phyloP scores from a whole-genome alignment of 2,113 vertebrate genomes.

The Oncorhynchus kisutch region DNA sequence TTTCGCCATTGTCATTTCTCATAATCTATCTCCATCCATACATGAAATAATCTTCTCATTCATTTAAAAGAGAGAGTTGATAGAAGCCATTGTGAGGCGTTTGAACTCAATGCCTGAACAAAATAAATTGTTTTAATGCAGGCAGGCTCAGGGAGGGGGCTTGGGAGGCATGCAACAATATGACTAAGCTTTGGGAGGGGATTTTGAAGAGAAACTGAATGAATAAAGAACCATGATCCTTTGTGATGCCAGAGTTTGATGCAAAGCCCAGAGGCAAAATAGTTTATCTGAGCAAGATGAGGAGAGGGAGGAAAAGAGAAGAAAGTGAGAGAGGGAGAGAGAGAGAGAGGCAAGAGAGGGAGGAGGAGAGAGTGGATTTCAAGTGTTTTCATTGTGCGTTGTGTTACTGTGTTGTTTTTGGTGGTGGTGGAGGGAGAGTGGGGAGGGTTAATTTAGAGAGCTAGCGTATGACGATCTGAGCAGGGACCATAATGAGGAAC shows the following conservation, averaged over 20 bases:
- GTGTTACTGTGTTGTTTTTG: background rate
- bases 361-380: too few species aligned
- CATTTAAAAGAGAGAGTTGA: conserved; percentile 35
- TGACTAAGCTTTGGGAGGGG: background rate
- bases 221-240: conserved; percentile 39
- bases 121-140: conserved; percentile 58
- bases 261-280: conserved; percentile 36
- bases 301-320: background rate
- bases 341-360: too few species aligned
- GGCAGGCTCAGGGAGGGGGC: background rate
- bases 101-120: conserved; percentile 51
- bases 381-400: too few species aligned
- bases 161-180: background rate
- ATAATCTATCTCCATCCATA: conserved; percentile 66
- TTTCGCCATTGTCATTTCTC: conserved; percentile 35
- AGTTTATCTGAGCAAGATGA: background rate
- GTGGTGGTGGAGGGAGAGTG: too few species aligned
- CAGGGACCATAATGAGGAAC: conserved; percentile 49
- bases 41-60: conserved; percentile 53
- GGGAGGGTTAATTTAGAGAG: too few species aligned
- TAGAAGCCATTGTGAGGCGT: conserved; percentile 21
- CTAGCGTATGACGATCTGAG: background rate
- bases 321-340: too few species aligned
- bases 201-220: conserved; percentile 8
- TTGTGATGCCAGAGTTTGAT: conserved; percentile 38